Evolutionary conservation across 2,113 vertebrate species (phyloP).

Genomic region (Eubucco bourcierii): DNA sequence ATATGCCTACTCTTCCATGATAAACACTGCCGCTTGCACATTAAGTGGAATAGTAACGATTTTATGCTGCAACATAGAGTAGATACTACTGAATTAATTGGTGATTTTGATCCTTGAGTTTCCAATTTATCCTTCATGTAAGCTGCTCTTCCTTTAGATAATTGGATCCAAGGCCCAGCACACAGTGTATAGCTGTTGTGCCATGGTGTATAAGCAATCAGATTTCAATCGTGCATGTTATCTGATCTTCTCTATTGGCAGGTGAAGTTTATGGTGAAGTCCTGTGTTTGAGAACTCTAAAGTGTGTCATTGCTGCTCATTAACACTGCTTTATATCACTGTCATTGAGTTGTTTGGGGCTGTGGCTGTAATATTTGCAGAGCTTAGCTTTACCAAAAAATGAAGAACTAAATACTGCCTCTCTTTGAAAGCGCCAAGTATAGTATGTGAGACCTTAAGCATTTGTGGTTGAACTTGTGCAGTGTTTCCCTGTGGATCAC

Average conservation of each 20-base stretch:
- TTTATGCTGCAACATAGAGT: not conserved
- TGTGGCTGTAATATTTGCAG: not conserved
- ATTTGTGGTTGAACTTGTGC: not conserved
- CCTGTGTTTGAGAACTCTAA: not conserved
- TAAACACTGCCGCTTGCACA: not conserved
- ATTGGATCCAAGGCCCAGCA: not conserved
- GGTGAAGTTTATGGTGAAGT: not conserved
- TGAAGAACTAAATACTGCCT: not conserved
- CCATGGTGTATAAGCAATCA: not conserved
- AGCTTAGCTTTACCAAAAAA: not conserved
- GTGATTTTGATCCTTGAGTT: conserved; percentile 19
- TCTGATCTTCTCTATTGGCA: not conserved
- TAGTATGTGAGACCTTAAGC: not conserved
- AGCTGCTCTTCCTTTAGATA: not conserved
- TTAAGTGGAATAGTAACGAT: not conserved
- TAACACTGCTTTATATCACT: not conserved
- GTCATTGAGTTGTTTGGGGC: not conserved
- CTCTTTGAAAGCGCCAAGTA: not conserved
- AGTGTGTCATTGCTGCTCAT: not conserved
- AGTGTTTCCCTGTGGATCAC: not conserved
- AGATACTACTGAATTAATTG: conserved; percentile 20
- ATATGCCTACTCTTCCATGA: not conserved
- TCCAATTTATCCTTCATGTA: not conserved
- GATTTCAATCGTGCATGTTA: not conserved
- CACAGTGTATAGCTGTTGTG: not conserved